These are phyloP conservation scores for Pycnomerus fuliginosus DNA, from an alignment of 2,888 invertebrate genomes.

Conservation along the genomic window DNA sequence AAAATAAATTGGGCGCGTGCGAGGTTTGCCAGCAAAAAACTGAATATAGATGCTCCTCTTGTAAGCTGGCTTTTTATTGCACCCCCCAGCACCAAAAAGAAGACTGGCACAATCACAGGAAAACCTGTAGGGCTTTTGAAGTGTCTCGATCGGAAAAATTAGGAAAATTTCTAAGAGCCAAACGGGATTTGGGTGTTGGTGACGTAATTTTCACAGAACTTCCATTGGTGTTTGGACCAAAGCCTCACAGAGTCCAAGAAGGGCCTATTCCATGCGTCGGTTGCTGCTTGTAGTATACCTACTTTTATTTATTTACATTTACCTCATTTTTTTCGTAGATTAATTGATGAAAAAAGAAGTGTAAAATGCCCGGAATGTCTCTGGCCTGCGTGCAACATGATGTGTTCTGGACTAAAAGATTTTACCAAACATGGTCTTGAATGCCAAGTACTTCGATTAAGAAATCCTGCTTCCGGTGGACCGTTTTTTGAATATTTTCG, in stretches of 20 bases:
- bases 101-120: slow-evolving; percentile 71
- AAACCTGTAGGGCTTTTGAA: slow-evolving; percentile 61
- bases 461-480: background rate
- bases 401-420: slow-evolving; percentile 63
- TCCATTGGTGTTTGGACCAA: slow-evolving; percentile 67
- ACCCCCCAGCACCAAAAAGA: slow-evolving; percentile 69
- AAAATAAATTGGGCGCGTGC: slow-evolving; percentile 42
- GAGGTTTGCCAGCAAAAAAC: slow-evolving; percentile 60
- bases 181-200: slow-evolving; percentile 66
- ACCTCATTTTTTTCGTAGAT: slow-evolving; percentile 8
- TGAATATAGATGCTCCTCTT: slow-evolving; percentile 66
- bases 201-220: slow-evolving; percentile 67
- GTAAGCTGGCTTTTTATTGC: slow-evolving; percentile 70
- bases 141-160: slow-evolving; percentile 55
- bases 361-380: slow-evolving; percentile 56
- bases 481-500: slow-evolving; percentile 48
- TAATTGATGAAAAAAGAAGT: slow-evolving; percentile 22
- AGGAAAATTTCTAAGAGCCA: slow-evolving; percentile 66
- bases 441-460: slow-evolving; percentile 56
- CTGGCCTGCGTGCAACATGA: slow-evolving; percentile 69
- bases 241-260: slow-evolving; percentile 59
- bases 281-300: slow-evolving; percentile 62
- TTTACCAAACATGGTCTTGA: slow-evolving; percentile 64
- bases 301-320: slow-evolving; percentile 3
- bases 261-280: slow-evolving; percentile 69